Conservation (phyloP, 2,113 vertebrate genomes). For the Nibea coibor region DNA sequence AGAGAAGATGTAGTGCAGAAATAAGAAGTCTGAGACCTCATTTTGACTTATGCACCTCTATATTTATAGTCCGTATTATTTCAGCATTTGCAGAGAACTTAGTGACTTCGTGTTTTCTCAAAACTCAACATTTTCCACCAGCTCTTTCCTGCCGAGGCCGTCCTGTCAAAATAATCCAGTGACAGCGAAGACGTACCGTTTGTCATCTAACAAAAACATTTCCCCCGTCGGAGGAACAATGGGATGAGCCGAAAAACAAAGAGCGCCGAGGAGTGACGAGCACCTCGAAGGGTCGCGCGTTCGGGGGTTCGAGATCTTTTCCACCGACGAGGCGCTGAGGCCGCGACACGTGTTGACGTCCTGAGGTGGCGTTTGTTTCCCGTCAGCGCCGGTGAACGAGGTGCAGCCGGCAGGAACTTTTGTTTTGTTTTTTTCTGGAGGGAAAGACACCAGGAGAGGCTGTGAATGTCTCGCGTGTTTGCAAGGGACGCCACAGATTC, state of each 20-base stretch:
- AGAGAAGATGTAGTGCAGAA: background rate
- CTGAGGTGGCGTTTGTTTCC: slow-evolving; percentile 69
- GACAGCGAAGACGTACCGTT: slow-evolving; percentile 28
- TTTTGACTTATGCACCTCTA: background rate
- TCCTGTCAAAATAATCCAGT: slow-evolving; percentile 59
- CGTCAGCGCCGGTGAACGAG: slow-evolving; percentile 73
- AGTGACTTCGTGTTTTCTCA: slow-evolving; percentile 17
- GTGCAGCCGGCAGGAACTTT: slow-evolving; percentile 77
- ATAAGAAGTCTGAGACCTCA: background rate
- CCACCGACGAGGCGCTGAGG: slow-evolving; percentile 40
- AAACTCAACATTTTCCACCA: slow-evolving; percentile 46
- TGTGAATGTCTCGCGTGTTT: slow-evolving; percentile 71
- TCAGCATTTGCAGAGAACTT: background rate
- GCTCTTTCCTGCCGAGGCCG: slow-evolving; percentile 12
- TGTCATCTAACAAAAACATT: slow-evolving; percentile 60
- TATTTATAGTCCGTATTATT: background rate
- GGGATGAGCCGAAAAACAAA: slow-evolving; percentile 50
- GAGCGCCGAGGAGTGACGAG: slow-evolving; percentile 62
- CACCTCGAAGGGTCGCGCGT: slow-evolving; percentile 23
- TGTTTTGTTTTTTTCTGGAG: slow-evolving; percentile 65
- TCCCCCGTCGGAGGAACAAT: slow-evolving; percentile 52
- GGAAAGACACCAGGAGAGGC: slow-evolving; percentile 77
- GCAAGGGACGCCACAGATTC: slow-evolving; percentile 76
- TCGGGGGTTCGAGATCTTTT: slow-evolving; percentile 52
- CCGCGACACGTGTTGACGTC: slow-evolving; percentile 46